Evolutionary conservation across 2,888 invertebrate species (phyloP), one percentile per base, ranked within the genome.

Genomic region (Dryadula phaetusa): DNA sequence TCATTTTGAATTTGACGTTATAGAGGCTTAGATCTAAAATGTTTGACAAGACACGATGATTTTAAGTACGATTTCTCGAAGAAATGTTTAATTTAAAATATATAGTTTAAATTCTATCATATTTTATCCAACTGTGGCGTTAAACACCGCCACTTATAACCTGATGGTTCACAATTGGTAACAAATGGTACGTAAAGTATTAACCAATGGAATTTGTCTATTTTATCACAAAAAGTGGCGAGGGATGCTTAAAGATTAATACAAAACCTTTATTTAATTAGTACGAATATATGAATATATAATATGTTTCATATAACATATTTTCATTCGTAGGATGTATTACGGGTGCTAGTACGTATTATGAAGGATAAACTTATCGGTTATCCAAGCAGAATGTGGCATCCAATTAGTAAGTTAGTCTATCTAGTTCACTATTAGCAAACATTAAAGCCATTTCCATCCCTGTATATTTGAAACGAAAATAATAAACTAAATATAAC

Each of bases 321-420:
- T 37, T 3, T 1, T 2, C 12, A 37, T 4, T 28, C 6, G 37
- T 12, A 37, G 7, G 25, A 8, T 47, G 14, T 7, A n/a, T 20
- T 2, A 49, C 10, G 16, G 10, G 18, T 1, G 10, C 3, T 32
- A 8, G 16, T 52, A 52, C 16, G 28, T 52, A 16, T 52, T 46
- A 44, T 44, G 14, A 18, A 44, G 32, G 32, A 28, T 60, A 46
- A 46, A 60, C 18, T 44, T 46, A 60, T 60, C 32, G 28, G 58
- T 12, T 18, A 44, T 60, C 44, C 28, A 42, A 60, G 14, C 28
- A 28, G 32, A 60, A 44, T 46, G 60, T 46, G 42, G 44, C 16
- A 60, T 60, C 60, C 60, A 60, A 60, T 60, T 60, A 60, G 46
- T 28, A 20, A 32, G 28, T 32, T 28, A 42, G 18, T 32, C n/a